Base-by-base conservation (phyloP, 1,140 invertebrate species). In the Bombus sibiricus region DNA sequence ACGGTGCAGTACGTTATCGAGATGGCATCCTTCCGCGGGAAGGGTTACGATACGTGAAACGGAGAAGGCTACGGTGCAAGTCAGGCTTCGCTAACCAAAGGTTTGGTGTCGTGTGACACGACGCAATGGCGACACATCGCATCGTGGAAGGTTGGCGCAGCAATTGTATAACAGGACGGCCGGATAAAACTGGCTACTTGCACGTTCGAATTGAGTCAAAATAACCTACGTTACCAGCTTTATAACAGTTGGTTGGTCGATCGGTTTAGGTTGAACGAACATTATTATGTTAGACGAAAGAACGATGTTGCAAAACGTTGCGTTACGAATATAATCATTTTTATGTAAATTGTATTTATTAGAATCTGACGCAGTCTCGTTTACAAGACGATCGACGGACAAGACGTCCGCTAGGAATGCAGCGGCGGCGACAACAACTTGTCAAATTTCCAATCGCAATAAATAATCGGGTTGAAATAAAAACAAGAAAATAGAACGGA, bases 401-500 rank as follows among this genome's bases (percentile, higher is more conserved):
- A n/a, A n/a, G 37, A 53, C 3, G 18, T 25, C n/a, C 15, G 39
- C 32, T 78, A 34, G 28, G 34, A 43, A 43, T 43, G 47, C n/a
- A 73, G 34, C n/a, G 47, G 53, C 47, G 47, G 9, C 59, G 39
- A 34, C 73, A 28, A 57, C 73, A 59, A 68, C 47, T 37, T 71
- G 47, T 83, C 75, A 39, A 83, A 53, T 69, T 80, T 47, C 22
- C 69, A 72, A 84, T 79, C 72, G 69, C 43, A 32, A 74, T 85
- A 57, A 68, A 85, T 47, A 81, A 69, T 75, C 62, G 34, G 37
- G 3, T 13, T 22, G 10, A 25, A 64, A 68, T 68, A 34, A 73
- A 80, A 72, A 62, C 22, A 64, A 43, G 78, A 85, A 81, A 85
- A 85, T 85, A 37, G 84, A 75, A 81, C 84, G 79, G 79, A 75